Base-by-base conservation (phyloP, 1,140 invertebrate species). In the Riptortus pedestris region DNA sequence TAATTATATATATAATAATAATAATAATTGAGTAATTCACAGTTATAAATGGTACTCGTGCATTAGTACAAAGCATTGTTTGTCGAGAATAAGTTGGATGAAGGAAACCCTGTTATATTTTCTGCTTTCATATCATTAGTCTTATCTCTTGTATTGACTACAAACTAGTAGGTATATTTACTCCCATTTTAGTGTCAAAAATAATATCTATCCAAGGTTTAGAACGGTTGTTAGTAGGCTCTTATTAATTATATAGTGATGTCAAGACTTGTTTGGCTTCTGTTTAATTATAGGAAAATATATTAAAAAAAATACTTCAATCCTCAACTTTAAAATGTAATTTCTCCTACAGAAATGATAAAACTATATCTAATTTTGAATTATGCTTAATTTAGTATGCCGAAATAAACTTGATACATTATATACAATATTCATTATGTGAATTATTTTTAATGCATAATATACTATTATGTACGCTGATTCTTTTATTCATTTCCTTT, bases 361-460 rank as follows among this genome's bases (percentile, higher is more conserved):
- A 55, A 55, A 55, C 22, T 55, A 55, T 24, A 24, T 55, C 51
- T 26, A 18, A 55, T 55, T 55, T 24, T 55, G 51, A 55, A 55
- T 55, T 55, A 55, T 55, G 51, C 51, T 55, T 55, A 55, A 55
- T 27, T 55, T 55, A 55, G 51, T 55, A 24, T 24, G 26, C 51
- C 51, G 24, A 55, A 55, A 24, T 55, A 24, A 24, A 55, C 24
- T 2, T 55, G 22, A 18, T 59, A 59, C 28, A 28, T 28, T 58
- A 55, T 55, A 57, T 57, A 57, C 27, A 57, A 29, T 59, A 59
- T 59, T 33, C 57, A 59, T 59, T 59, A 29, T 59, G 33, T 59
- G 33, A 59, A 38, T 31, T 59, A 59, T 59, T 59, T 59, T 59
- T 59, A 59, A 59, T 59, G 57, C 57, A 59, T 59, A 59, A 59